Evolutionary conservation across 2,113 vertebrate genomes (phyloP).

Genomic region (Muscicapa adusta): DNA sequence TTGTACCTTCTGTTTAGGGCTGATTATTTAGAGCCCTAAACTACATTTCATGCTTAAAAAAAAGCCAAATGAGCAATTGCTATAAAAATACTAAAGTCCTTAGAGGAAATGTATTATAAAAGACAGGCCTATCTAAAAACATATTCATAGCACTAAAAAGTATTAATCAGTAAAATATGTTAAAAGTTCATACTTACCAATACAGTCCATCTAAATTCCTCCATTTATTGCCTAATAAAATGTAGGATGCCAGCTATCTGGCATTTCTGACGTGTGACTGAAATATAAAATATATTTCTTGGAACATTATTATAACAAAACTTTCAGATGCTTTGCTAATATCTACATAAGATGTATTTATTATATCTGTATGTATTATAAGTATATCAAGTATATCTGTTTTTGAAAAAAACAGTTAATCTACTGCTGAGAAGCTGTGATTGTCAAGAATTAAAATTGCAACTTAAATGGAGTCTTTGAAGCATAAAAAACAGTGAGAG

Average conservation of each 20-base stretch:
- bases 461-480: not conserved
- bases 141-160: not conserved
- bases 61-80: not conserved
- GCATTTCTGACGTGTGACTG: not conserved
- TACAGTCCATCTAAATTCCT: not conserved
- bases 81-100: not conserved
- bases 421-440: not conserved
- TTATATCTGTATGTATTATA: not conserved
- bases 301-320: not conserved
- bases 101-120: not conserved
- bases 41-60: not conserved
- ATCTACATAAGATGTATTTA: not conserved
- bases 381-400: not conserved
- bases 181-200: not conserved
- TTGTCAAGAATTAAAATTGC: not conserved
- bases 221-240: not conserved
- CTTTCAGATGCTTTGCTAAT: not conserved
- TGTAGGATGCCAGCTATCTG: not conserved
- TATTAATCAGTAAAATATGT: not conserved
- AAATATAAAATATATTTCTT: not conserved
- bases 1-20: not conserved
- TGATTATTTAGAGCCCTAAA: not conserved
- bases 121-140: not conserved
- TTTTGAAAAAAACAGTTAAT: not conserved
- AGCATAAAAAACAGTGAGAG: not conserved